Base-by-base conservation (phyloP, 2,797 vertebrate species). In the Sebastes trivittatus region DNA sequence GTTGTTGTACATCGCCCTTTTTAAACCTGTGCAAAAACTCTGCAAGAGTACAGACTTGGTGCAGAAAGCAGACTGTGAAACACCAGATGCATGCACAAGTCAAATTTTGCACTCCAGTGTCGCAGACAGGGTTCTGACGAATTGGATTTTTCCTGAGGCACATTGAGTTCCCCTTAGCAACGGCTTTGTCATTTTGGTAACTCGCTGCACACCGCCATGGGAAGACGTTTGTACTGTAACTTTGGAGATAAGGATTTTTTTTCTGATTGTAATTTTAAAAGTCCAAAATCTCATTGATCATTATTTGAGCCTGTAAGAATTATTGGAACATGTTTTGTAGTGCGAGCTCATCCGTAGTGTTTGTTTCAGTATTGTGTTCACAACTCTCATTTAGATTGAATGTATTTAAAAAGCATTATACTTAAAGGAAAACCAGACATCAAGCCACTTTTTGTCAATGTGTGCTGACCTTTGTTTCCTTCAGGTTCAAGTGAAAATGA, bases 401-500 rank as follows among this genome's bases (percentile, higher is more conserved):
- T 42, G 1, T 23, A 22, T 62, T 32, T 42, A 11, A 23, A 9
- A 42, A 30, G 0, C 25, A 18, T 36, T n/a, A 27, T 13, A 10
- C 32, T 29, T 42, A 16, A 22, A 42, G 30, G 20, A 25, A 67
- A 18, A 54, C 29, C 49, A 63, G 3, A 63, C 13, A 20, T 6
- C 5, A 52, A 67, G 13, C 46, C 7, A 14, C 20, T 11, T 58
- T 11, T 27, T 16, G 7, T 61, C 32, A 25, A 1, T 13, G 7
- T 23, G 3, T 32, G 11, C 3, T 2, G 32, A 5, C 3, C 20
- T 61, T 27, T 86, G 9, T 82, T 20, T 75, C 30, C 9, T 25
- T 30, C 78, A 95, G 94, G 78, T 56, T 89, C 79, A 3, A 22
- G 81, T 63, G 29, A 93, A 32, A 89, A 80, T 11, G 92, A 95